These are phyloP conservation scores for Cydia amplana DNA, from an alignment of 1,140 invertebrate species.

Conservation along the genomic window DNA sequence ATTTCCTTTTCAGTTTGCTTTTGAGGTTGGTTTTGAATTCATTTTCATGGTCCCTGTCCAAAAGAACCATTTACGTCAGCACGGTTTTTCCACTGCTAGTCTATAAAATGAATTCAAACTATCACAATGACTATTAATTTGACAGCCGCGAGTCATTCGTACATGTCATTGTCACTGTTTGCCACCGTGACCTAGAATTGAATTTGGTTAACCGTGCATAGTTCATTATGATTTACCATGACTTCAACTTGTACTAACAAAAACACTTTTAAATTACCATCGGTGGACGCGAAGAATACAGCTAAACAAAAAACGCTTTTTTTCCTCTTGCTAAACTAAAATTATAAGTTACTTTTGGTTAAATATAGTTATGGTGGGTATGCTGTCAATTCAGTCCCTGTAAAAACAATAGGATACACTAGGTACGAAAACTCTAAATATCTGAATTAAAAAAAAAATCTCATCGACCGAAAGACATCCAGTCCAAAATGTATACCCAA, in stretches of 20 bases:
- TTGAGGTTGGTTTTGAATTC: slow-evolving; percentile 1
- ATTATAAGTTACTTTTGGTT: too few species aligned
- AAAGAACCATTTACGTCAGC: background rate
- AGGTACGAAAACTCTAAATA: too few species aligned
- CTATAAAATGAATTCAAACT: background rate
- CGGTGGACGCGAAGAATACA: too few species aligned
- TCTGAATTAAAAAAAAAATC: too few species aligned
- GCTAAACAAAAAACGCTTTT: too few species aligned
- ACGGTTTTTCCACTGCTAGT: background rate
- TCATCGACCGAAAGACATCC: too few species aligned
- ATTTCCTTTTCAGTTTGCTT: background rate
- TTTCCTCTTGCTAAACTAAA: too few species aligned
- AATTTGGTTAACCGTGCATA: background rate
- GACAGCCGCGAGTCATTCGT: background rate
- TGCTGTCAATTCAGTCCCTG: too few species aligned
- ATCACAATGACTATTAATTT: background rate
- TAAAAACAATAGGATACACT: too few species aligned
- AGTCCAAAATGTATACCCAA: too few species aligned
- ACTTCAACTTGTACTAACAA: background rate
- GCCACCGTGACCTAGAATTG: background rate
- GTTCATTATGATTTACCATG: background rate
- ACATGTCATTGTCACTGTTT: background rate
- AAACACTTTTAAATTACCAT: too few species aligned
- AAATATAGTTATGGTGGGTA: too few species aligned
- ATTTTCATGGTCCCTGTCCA: background rate